These are phyloP conservation scores for Misgurnus mizolepis DNA, from an alignment of 2,113 vertebrate genomes.

Conservation along the genomic window DNA sequence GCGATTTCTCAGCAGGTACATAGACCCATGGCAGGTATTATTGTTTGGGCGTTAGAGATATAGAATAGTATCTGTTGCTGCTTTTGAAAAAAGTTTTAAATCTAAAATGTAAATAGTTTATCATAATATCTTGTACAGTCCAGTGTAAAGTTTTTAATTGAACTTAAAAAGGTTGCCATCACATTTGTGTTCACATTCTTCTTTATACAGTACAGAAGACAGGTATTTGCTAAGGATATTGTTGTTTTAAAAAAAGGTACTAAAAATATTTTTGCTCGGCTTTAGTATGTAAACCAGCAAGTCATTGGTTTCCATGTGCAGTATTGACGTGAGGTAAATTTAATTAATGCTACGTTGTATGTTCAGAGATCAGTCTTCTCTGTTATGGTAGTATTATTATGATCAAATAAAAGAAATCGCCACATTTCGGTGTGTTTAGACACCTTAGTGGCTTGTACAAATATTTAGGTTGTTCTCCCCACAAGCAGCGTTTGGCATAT, in stretches of 20 bases:
- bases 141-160: slow-evolving; percentile 99
- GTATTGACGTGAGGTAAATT: slow-evolving; percentile 97
- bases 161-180: slow-evolving; percentile 95
- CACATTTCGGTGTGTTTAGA: slow-evolving; percentile 81
- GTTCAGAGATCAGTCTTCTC: slow-evolving; percentile 86
- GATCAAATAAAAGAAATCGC: slow-evolving; percentile 84
- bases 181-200: slow-evolving; percentile 93
- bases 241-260: slow-evolving; percentile 73
- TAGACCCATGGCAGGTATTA: slow-evolving; percentile 85
- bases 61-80: slow-evolving; percentile 98
- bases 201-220: slow-evolving; percentile 87
- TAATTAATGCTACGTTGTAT: slow-evolving; percentile 90
- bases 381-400: slow-evolving; percentile 90
- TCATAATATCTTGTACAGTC: slow-evolving; percentile 99
- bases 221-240: slow-evolving; percentile 90
- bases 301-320: slow-evolving; percentile 95
- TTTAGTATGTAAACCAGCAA: slow-evolving; percentile 92
- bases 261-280: slow-evolving; percentile 83
- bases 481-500: slow-evolving; percentile 90
- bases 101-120: slow-evolving; percentile 99
- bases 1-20: slow-evolving; percentile 87
- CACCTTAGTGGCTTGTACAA: slow-evolving; percentile 84
- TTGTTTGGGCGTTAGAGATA: slow-evolving; percentile 91
- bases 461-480: slow-evolving; percentile 77
- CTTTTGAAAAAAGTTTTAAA: slow-evolving; percentile 94